Base-by-base conservation (phyloP, 1,140 invertebrate genomes). In the Hormaphis cornu region DNA sequence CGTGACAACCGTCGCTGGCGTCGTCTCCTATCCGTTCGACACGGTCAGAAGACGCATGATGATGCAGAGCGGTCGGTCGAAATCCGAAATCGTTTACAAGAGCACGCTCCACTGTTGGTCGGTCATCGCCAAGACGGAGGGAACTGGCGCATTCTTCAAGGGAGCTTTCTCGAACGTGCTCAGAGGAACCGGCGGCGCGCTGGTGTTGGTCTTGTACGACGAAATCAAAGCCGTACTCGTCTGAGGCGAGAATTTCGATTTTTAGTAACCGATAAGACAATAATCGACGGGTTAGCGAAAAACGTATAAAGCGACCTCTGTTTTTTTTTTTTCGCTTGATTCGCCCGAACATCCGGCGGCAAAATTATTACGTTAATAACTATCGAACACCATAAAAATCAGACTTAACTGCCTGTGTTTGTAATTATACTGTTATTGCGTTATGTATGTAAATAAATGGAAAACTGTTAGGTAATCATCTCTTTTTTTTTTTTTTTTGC, bases 1-100 rank as follows among this genome's bases (percentile, higher is more conserved):
- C 73, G 88, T 90, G 24, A 90, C 89, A 24, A 88, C 88, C 42
- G 81, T 84, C 14, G 83, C 89, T 72, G 89, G 89, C 76, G 84
- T 93, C 72, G 82, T 91, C 46, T 91, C 90, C n/a, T 94, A 94
- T 83, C 91, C 91, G 72, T 90, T 92, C 78, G 91, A 93, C 78
- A 93, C 91, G 54, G 90, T 93, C 46, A 83, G 91, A 80, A 85
- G 91, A 78, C 86, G 91, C 78, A 91, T 94, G 89, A 93, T 94
- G 89, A 90, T 90, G 88, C 87, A 89, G 81, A 88, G 86, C 75
- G 87, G 87, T 28, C 82, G 85, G 72, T 81, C 83, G 40, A 84
- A 85, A 74, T 74, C 75, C 37, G 87, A 90, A 18, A 82, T 87
- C 70, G 77, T 86, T 72, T 90, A 90, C 84, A 89, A 86, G 77